These are phyloP conservation scores for Haliclona indistincta DNA, from an alignment of 37 sponge, comb jelly and placozoan species.

Conservation along the genomic window DNA sequence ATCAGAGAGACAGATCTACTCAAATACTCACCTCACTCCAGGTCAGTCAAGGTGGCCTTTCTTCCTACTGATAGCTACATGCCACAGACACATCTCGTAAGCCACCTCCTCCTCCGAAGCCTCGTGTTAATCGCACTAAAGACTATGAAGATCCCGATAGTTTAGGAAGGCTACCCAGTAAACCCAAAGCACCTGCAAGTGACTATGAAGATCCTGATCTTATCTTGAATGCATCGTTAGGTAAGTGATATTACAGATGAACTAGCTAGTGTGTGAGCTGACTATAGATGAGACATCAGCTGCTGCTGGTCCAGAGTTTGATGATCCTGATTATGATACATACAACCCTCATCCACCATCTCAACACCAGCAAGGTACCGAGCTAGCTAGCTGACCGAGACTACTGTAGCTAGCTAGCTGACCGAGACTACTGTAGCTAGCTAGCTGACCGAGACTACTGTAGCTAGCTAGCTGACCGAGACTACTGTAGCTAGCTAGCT, in stretches of 20 bases:
- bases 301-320: conserved; percentile 32
- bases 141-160: conserved; percentile 20
- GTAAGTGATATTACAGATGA: too few relatives aligned
- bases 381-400: too few relatives aligned
- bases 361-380: too few relatives aligned
- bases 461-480: too few relatives aligned
- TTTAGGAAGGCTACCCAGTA: background rate
- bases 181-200: background rate
- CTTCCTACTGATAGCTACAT: too few relatives aligned
- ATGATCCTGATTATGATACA: conserved; percentile 53
- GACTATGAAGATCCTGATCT: conserved; percentile 41
- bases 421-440: too few relatives aligned
- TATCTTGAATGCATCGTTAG: background rate
- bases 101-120: background rate
- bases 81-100: background rate
- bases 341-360: too few relatives aligned
- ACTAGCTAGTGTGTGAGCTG: background rate
- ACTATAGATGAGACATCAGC: background rate
- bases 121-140: background rate
- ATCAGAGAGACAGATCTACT: background rate
- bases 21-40: background rate
- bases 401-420: too few relatives aligned
- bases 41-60: too few relatives aligned
- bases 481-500: too few relatives aligned
- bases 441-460: too few relatives aligned